Evolutionary conservation across 1,140 invertebrate genomes (phyloP).

Genomic region (Drosophila teissieri): DNA sequence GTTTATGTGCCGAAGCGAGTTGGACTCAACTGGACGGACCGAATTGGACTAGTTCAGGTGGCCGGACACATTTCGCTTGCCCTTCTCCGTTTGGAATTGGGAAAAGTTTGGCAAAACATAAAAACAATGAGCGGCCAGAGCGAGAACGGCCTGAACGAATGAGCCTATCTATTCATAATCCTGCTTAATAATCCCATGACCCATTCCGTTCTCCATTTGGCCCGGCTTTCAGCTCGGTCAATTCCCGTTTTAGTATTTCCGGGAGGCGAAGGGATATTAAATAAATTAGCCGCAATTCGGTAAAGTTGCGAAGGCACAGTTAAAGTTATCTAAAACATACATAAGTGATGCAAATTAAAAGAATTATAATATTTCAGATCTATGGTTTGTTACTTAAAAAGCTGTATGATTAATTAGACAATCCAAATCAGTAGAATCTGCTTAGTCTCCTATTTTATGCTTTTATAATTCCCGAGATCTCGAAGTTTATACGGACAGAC

Average conservation of each 20-base stretch:
- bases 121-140: constrained; percentile 65
- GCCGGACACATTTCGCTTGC: constrained; percentile 14
- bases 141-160: constrained; percentile 65
- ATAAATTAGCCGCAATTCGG: constrained; percentile 37
- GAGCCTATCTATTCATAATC: constrained; percentile 79
- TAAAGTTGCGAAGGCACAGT: neutral
- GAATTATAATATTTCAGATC: too few relatives aligned
- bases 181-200: constrained; percentile 71
- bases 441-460: too few relatives aligned
- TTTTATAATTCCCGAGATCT: too few relatives aligned
- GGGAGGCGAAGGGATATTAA: constrained; percentile 34
- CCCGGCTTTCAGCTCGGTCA: neutral
- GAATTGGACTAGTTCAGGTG: constrained; percentile 41
- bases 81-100: constrained; percentile 58
- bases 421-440: too few relatives aligned
- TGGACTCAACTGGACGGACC: neutral
- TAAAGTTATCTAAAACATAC: too few relatives aligned
- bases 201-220: constrained; percentile 1
- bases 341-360: too few relatives aligned
- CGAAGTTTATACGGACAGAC: too few relatives aligned
- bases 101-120: constrained; percentile 69
- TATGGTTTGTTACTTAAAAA: too few relatives aligned
- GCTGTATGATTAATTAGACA: too few relatives aligned
- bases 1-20: constrained; percentile 61
- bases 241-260: constrained; percentile 21